These are phyloP conservation scores for Graptemys geographica DNA, from an alignment of 2,797 vertebrate genomes.

Conservation along the genomic window DNA sequence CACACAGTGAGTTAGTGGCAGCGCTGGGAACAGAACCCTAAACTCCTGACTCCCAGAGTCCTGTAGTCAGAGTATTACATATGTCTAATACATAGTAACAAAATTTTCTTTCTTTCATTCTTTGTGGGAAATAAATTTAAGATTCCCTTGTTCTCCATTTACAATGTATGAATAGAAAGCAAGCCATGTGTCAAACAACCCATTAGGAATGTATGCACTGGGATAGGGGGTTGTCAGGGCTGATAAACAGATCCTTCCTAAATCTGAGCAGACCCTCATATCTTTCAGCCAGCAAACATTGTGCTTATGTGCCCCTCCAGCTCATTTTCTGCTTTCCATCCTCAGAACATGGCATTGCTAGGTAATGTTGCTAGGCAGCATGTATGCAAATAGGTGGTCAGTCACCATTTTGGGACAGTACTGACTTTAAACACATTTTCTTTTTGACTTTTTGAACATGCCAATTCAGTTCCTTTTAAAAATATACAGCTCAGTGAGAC, in stretches of 20 bases:
- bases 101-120: not conserved
- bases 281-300: not conserved
- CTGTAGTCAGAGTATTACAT: not conserved
- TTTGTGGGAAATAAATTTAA: not conserved
- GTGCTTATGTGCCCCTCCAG: not conserved
- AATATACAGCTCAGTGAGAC: not conserved
- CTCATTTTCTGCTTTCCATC: not conserved
- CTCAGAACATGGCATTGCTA: not conserved
- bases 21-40: not conserved
- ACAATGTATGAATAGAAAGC: rapidly evolving
- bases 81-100: not conserved
- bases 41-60: not conserved
- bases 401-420: not conserved
- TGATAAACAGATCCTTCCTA: not conserved
- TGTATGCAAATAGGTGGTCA: not conserved
- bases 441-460: rapidly evolving
- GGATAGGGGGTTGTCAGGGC: not conserved
- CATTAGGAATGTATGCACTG: not conserved
- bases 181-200: not conserved
- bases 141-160: not conserved
- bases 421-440: not conserved
- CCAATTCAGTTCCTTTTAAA: not conserved
- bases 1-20: not conserved
- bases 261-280: not conserved
- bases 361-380: not conserved